These are phyloP conservation scores for Corella eumyota DNA, from an alignment of 23 tunicate genomes.

Conservation along the genomic window DNA sequence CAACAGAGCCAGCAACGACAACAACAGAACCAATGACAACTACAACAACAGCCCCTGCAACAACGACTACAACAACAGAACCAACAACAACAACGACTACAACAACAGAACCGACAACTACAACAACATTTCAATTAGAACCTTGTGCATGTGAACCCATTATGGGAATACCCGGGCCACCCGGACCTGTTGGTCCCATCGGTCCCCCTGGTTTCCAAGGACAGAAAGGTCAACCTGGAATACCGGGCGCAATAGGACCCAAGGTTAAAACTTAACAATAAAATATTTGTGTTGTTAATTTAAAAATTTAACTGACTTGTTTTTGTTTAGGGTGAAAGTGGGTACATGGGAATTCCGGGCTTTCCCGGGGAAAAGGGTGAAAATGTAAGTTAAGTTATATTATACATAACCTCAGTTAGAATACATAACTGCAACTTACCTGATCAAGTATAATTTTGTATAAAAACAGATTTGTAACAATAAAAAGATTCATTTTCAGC, in stretches of 20 bases:
- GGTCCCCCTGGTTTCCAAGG: constrained; percentile 57
- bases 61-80: not conserved
- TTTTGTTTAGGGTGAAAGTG: constrained; percentile 11
- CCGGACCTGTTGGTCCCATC: constrained; percentile 51
- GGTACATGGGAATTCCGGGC: constrained; percentile 17
- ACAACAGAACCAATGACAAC: not conserved
- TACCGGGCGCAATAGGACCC: not conserved
- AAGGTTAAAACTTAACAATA: no score
- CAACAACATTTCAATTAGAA: not conserved
- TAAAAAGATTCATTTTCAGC: no score
- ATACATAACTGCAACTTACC: not conserved
- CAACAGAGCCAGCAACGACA: not conserved
- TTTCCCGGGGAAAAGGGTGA: constrained; percentile 14
- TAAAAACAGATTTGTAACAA: no score
- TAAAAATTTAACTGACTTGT: not conserved
- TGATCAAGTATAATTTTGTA: no score
- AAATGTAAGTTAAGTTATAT: constrained; percentile 1
- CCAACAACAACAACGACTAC: not conserved
- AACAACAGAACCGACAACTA: not conserved
- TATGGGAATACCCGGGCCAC: constrained; percentile 26
- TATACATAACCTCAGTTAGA: not conserved
- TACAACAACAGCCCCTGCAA: constrained; percentile 4
- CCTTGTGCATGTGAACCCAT: not conserved
- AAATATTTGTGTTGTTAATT: not conserved
- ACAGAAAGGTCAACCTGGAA: constrained; percentile 5